Base-by-base conservation (phyloP, 2,888 invertebrate species). In the Psylliodes chrysocephalus region DNA sequence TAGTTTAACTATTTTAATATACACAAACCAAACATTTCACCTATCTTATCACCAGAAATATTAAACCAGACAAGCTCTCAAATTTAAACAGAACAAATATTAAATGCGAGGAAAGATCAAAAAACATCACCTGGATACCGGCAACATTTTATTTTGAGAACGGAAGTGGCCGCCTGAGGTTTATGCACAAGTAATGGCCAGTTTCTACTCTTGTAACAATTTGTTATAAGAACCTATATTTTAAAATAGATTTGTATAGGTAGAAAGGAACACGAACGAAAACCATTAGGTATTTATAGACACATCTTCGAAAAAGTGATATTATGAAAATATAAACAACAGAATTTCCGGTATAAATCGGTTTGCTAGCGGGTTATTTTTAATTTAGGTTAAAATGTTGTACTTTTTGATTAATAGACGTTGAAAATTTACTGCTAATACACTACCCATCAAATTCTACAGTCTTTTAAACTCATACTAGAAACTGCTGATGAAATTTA, bases 161-260 rank as follows among this genome's bases (percentile, higher is more conserved):
- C 79, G 78, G 78, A 79, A 79, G 75, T 72, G 63, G 71, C 73
- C 70, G 75, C 69, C 72, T 71, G 73, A 70, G 75, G 75, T 76
- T 76, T 76, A 74, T 77, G 74, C 73, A 75, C 72, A 72, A 73
- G 71, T 73, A 71, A 72, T 71, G 65, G 67, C 71, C 62, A 60
- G 60, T 52, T 65, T 67, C 51, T 47, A 62, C 66, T 62, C 60
- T 60, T 63, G 64, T 65, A 56, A 61, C 63, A 63, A 64, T 67
- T 69, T 69, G 69, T 69, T 69, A 56, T 57, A 57, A 42, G 67
- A 66, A 69, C 67, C 67, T 66, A 67, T 51, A 67, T 67, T 65
- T 65, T 51, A 64, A 69, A 69, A 69, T 69, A 69, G 67, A 67
- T 60, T 51, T 30, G 60, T 51, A 64, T 64, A 64, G 62, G 64